Conservation (phyloP, 2,797 vertebrate genomes). For the Mergus octosetaceus region DNA sequence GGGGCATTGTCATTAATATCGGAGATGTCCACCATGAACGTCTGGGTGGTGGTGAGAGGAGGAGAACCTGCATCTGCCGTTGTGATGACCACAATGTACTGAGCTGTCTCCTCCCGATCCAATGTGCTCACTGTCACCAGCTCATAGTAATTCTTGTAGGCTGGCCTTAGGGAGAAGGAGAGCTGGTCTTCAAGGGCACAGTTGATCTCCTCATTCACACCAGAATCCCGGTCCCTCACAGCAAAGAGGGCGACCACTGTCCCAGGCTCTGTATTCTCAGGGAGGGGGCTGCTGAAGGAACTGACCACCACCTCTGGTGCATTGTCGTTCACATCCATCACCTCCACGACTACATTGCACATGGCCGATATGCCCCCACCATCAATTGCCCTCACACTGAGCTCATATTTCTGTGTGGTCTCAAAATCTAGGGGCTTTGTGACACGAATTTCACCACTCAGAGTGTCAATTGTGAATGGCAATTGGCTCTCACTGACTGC, state of each 20-base stretch:
- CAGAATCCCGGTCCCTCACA: slow-evolving; percentile 74
- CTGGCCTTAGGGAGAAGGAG: too few relatives aligned
- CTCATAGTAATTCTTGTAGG: too few relatives aligned
- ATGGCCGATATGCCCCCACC: slow-evolving; percentile 23
- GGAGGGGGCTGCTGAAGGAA: slow-evolving; percentile 22
- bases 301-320: slow-evolving; percentile 42
- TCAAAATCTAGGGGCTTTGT: slow-evolving; percentile 55
- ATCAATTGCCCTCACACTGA: slow-evolving; percentile 11
- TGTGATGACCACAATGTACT: too few relatives aligned
- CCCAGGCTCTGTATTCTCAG: slow-evolving; percentile 55
- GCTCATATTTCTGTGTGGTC: neutral
- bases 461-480: neutral
- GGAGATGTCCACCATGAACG: slow-evolving; percentile 44
- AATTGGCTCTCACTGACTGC: neutral
- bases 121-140: too few relatives aligned
- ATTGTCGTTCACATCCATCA: slow-evolving; percentile 70
- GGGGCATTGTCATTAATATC: too few relatives aligned
- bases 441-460: slow-evolving; percentile 23
- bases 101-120: too few relatives aligned
- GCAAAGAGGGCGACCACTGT: slow-evolving; percentile 70
- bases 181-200: too few relatives aligned
- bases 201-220: slow-evolving; percentile 56
- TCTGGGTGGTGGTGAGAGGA: too few relatives aligned
- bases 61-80: too few relatives aligned
- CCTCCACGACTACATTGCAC: slow-evolving; percentile 45